phyloP scores from a whole-genome alignment of 2,888 invertebrate species.

The Cenopis cana region DNA sequence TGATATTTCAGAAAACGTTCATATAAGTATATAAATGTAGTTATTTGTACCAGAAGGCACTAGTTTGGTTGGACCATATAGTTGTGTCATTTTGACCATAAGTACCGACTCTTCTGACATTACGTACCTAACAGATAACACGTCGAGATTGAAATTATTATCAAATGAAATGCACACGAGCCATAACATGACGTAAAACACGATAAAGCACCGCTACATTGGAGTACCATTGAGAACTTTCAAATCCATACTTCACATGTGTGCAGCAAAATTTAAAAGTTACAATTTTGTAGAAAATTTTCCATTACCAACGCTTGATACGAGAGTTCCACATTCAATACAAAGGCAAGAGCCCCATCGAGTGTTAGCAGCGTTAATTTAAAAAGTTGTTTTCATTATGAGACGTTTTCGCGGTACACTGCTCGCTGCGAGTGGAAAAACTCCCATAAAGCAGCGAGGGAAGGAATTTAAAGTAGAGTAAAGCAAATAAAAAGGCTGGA shows the following conservation, averaged over 20 bases:
- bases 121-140: background rate
- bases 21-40: too few relatives aligned
- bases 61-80: too few relatives aligned
- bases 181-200: slow-evolving; percentile 1
- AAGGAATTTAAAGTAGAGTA: slow-evolving; percentile 77
- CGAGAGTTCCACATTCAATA: slow-evolving; percentile 73
- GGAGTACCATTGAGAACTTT: slow-evolving; percentile 10
- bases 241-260: slow-evolving; percentile 18
- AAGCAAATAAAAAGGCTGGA: slow-evolving; percentile 72
- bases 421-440: slow-evolving; percentile 62
- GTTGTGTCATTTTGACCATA: too few relatives aligned
- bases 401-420: slow-evolving; percentile 70
- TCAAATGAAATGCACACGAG: background rate
- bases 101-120: background rate
- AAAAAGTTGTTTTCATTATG: slow-evolving; percentile 82
- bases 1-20: too few relatives aligned
- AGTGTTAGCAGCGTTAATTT: slow-evolving; percentile 78
- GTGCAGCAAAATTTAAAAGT: slow-evolving; percentile 25
- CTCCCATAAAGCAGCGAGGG: slow-evolving; percentile 73
- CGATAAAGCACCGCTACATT: background rate
- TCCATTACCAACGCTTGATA: slow-evolving; percentile 64
- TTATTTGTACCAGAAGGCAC: too few relatives aligned
- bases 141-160: background rate
- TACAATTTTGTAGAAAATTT: slow-evolving; percentile 44
- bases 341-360: slow-evolving; percentile 68